Evolutionary conservation across 2,888 invertebrate species (phyloP).

Genomic region (Clanis bilineata): DNA sequence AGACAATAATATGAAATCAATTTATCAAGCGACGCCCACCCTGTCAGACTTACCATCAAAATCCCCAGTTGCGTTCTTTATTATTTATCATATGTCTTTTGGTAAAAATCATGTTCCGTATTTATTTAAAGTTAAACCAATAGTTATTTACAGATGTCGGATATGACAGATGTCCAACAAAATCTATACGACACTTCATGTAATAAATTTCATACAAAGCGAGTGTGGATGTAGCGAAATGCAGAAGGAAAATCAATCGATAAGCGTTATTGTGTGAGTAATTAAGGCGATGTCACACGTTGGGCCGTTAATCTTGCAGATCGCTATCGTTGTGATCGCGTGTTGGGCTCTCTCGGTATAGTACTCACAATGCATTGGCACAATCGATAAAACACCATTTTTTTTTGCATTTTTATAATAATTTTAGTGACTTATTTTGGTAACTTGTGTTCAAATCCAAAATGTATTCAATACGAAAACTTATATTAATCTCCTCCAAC

Average conservation of each 20-base stretch:
- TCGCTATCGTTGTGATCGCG: constrained; percentile 75
- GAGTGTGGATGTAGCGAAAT: constrained; percentile 17
- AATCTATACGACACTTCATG: constrained; percentile 17
- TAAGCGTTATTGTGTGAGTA: constrained; percentile 68
- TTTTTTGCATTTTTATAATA: constrained; percentile 14
- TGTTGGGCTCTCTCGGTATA: constrained; percentile 32
- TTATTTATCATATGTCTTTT: too few relatives aligned
- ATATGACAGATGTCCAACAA: not conserved
- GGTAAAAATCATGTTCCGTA: not conserved
- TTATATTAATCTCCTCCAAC: too few relatives aligned
- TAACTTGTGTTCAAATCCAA: too few relatives aligned
- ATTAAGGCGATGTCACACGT: constrained; percentile 72
- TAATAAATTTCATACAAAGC: constrained; percentile 17
- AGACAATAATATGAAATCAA: too few relatives aligned
- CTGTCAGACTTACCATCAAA: too few relatives aligned
- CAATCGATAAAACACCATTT: not conserved
- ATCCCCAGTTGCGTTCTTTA: too few relatives aligned
- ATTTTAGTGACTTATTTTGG: not conserved
- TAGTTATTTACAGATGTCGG: not conserved
- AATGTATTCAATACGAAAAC: too few relatives aligned
- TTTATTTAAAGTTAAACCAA: not conserved
- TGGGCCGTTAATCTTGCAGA: constrained; percentile 72
- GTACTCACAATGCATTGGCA: constrained; percentile 16
- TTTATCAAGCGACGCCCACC: too few relatives aligned
- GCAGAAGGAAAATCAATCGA: constrained; percentile 55